Base-by-base conservation (phyloP, 53 echinoderm and acorn worm species). In the Holothuria scabra region DNA sequence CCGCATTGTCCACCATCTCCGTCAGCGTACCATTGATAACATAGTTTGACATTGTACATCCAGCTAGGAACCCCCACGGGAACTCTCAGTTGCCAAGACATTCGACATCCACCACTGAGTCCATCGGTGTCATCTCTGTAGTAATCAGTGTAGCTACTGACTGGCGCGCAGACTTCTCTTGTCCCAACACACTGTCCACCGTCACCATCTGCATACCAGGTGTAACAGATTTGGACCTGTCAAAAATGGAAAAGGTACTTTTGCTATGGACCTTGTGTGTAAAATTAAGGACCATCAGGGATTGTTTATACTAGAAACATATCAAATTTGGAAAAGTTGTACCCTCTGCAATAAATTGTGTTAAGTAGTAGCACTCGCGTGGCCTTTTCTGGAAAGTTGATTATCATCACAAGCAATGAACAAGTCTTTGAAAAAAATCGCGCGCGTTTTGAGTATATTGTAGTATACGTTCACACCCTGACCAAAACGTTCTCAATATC, bases 1-100 rank as follows among this genome's bases (percentile, higher is more conserved):
- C 59, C 59, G n/a, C 59, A 58, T 58, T 58, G 59, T 58, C 59
- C 59, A 58, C 59, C 59, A 58, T 58, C 59, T 58, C 59, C 59
- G 59, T 58, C 59, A 58, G 59, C 18, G 59, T 58, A 58, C 59
- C 59, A 58, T 58, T n/a, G 59, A 58, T 58, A 58, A 58, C 59
- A 58, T 58, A 58, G 59, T 58, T n/a, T 58, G 59, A 58, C 59
- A 58, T 58, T 58, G n/a, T 58, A 58, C 59, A 58, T 58, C 59
- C 59, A 58, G 59, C 59, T 58, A 58, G 59, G 59, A 19, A n/a
- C 59, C 59, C 59, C 59, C 1, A n/a, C 59, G 59, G 59, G 59
- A 58, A 58, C 1, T 58, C 59, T 58, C 59, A 58, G 59, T 58
- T 58, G 59, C 59, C 59, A 58, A 19, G 59, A 58, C 59, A 58